Evolutionary conservation across 2,888 invertebrate species (phyloP).

Genomic region (Drosophila hamatofila): DNA sequence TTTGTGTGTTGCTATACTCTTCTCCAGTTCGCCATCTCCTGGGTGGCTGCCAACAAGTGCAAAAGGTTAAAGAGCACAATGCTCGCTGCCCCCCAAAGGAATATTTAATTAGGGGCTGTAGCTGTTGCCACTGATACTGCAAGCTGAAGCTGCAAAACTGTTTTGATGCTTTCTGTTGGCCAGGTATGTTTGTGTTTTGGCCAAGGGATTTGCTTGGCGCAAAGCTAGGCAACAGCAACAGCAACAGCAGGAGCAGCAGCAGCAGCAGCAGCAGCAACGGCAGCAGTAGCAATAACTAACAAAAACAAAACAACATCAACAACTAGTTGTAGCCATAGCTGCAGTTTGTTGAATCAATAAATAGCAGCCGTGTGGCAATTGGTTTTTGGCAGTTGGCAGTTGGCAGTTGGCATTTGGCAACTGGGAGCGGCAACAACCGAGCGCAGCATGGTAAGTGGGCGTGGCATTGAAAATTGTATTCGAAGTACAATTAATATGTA

Average conservation of each 20-base stretch:
- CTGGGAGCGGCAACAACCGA: conserved; percentile 23
- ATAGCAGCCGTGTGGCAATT: conserved; percentile 25
- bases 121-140: conserved; percentile 25
- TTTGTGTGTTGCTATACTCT: not conserved
- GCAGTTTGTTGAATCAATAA: conserved; percentile 59
- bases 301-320: conserved; percentile 2
- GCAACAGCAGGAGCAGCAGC: conserved; percentile 17
- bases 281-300: conserved; percentile 5
- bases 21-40: not conserved
- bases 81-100: conserved; percentile 48
- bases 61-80: conserved; percentile 39
- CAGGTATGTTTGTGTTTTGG: conserved; percentile 20
- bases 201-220: conserved; percentile 43
- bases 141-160: conserved; percentile 29
- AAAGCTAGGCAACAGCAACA: conserved; percentile 32
- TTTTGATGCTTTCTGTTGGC: conserved; percentile 47
- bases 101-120: conserved; percentile 68
- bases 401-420: conserved; percentile 20
- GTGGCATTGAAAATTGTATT: conserved; percentile 5
- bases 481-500: conserved; percentile 32
- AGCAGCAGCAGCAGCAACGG: conserved; percentile 5
- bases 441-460: conserved; percentile 37
- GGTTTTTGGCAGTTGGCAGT: conserved; percentile 15
- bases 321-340: conserved; percentile 41
- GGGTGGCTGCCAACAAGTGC: conserved; percentile 30